Percentiles rank a stretch among this genome's conserved stretches.
Conservation (phyloP, 2,113 vertebrate genomes). For the Gymnogyps californianus region DNA sequence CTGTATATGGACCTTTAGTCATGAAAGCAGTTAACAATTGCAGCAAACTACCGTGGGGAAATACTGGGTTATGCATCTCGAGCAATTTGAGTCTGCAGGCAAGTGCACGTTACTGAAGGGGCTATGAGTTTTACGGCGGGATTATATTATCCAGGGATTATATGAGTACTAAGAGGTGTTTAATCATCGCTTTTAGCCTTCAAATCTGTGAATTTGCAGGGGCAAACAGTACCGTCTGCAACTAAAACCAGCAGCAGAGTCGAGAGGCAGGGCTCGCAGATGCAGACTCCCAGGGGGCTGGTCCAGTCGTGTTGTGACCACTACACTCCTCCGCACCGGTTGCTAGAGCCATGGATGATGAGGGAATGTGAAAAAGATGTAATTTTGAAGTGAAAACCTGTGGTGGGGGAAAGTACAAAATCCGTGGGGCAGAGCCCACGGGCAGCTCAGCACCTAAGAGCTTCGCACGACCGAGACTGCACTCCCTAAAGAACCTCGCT, state of each 20-base stretch:
- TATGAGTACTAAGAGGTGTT: neutral
- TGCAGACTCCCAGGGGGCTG: neutral
- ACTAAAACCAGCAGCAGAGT: neutral
- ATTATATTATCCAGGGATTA: neutral
- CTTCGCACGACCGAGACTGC: accelerated
- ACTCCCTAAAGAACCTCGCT: neutral
- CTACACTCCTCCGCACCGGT: neutral
- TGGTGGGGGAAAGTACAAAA: neutral
- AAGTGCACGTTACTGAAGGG: neutral
- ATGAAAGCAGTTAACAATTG: neutral
- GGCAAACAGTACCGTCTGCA: neutral
- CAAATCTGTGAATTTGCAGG: neutral
- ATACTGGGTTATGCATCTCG: neutral
- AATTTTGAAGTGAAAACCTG: neutral
- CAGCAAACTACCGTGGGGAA: neutral
- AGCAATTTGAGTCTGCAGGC: neutral
- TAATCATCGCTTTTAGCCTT: neutral
- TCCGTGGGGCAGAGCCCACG: neutral
- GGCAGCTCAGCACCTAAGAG: accelerated
- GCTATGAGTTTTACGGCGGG: neutral
- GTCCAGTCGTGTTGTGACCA: neutral
- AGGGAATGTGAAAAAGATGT: neutral
- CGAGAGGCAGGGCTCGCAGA: neutral
- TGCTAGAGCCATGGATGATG: neutral
- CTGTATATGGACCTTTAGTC: neutral